A percentile compares a stretch with the other conserved stretches of the same genome.
These are phyloP conservation scores for Ommatoiulus sabulosus DNA, from an alignment of 2,888 invertebrate species.

Conservation along the genomic window DNA sequence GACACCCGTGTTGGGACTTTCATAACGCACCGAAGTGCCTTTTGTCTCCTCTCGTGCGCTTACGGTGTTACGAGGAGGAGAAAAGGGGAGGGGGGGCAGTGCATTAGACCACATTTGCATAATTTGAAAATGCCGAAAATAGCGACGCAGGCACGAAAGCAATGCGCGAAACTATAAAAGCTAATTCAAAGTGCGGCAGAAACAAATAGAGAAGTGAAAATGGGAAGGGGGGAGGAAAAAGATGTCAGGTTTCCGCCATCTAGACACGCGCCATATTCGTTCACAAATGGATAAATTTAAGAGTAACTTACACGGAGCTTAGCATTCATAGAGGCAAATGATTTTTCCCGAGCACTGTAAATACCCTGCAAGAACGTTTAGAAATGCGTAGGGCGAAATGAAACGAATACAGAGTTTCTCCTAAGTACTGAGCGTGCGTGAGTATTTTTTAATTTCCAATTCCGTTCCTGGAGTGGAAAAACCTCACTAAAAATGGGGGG, in stretches of 20 bases:
- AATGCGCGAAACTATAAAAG: background rate
- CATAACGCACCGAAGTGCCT: conserved; percentile 6
- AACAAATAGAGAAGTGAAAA: background rate
- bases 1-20: conserved; percentile 21
- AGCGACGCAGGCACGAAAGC: background rate
- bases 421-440: background rate
- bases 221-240: background rate
- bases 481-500: no score
- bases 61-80: background rate
- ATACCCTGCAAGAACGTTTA: background rate
- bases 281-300: background rate
- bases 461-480: background rate
- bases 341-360: background rate
- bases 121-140: conserved; percentile 40
- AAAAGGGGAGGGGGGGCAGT: background rate
- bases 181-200: background rate
- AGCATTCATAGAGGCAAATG: background rate
- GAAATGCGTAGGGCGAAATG: background rate
- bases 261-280: background rate
- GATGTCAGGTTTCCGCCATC: background rate
- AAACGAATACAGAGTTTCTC: background rate
- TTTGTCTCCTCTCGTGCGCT: background rate
- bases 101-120: conserved; percentile 28
- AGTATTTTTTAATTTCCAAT: background rate
- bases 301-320: background rate